phyloP scores from a whole-genome alignment of 2,797 vertebrate species.

The Hypotaenidia philippensis region DNA sequence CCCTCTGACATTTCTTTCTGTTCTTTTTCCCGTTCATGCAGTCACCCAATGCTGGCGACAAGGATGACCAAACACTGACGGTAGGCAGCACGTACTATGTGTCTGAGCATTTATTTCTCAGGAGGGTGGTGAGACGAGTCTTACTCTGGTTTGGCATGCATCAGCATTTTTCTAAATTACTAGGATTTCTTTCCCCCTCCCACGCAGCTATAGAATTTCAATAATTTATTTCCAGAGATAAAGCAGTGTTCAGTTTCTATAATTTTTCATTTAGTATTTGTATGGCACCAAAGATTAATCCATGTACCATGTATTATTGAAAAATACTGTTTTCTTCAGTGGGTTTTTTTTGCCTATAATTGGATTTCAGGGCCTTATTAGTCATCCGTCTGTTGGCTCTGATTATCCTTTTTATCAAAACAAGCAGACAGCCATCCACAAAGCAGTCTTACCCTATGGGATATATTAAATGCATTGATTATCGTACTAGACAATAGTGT shows the following conservation, averaged over 20 bases:
- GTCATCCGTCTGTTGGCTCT: background rate
- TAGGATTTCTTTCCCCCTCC: background rate
- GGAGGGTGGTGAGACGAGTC: background rate
- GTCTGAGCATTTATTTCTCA: constrained; percentile 48
- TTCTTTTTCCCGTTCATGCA: constrained; percentile 73
- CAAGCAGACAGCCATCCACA: background rate
- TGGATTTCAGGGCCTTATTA: background rate
- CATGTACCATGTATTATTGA: background rate
- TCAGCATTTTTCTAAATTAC: background rate
- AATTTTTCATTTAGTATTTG: background rate
- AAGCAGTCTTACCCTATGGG: background rate
- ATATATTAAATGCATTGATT: background rate
- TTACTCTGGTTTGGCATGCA: constrained; percentile 21
- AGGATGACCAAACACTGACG: constrained; percentile 92
- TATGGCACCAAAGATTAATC: background rate
- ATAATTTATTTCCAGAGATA: background rate
- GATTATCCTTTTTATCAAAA: background rate
- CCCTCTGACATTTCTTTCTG: constrained; percentile 66
- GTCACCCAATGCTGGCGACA: constrained; percentile 81
- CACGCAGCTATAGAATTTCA: background rate
- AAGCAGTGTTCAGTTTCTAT: background rate
- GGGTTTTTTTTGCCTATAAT: background rate
- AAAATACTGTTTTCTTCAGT: background rate
- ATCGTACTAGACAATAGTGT: background rate
- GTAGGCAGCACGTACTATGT: constrained; percentile 82